Conservation (phyloP, 1,140 invertebrate species). For the Zeugodacus cucurbitae region DNA sequence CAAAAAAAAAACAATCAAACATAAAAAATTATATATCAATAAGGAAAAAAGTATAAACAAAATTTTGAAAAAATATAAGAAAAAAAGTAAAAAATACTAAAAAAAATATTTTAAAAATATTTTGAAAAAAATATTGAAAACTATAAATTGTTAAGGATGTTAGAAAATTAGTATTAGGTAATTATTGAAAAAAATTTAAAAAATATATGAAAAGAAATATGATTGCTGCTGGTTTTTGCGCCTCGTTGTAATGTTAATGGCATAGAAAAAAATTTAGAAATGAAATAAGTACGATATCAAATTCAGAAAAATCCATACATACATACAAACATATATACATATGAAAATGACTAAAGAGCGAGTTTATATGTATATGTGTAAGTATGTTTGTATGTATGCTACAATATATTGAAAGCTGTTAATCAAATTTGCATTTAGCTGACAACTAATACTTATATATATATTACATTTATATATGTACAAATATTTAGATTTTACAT, state of each 20-base stretch:
- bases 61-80: background rate
- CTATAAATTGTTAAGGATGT: background rate
- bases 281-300: background rate
- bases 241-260: background rate
- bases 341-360: background rate
- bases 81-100: background rate
- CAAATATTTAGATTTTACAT: background rate
- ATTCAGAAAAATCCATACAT: background rate
- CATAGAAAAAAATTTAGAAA: background rate
- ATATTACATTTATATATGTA: background rate
- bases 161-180: background rate
- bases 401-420: constrained; percentile 22
- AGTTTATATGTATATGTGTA: background rate
- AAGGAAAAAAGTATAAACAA: background rate
- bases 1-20: background rate
- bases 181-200: background rate
- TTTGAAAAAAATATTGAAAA: too few relatives aligned
- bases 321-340: background rate
- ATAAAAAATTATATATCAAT: background rate
- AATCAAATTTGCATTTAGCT: constrained; percentile 38
- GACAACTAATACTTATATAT: constrained; percentile 3
- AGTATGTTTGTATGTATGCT: background rate
- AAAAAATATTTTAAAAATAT: too few relatives aligned
- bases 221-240: background rate
- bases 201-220: background rate